phyloP scores from a whole-genome alignment of 1,140 invertebrate genomes.

The Ganaspis sp. region DNA sequence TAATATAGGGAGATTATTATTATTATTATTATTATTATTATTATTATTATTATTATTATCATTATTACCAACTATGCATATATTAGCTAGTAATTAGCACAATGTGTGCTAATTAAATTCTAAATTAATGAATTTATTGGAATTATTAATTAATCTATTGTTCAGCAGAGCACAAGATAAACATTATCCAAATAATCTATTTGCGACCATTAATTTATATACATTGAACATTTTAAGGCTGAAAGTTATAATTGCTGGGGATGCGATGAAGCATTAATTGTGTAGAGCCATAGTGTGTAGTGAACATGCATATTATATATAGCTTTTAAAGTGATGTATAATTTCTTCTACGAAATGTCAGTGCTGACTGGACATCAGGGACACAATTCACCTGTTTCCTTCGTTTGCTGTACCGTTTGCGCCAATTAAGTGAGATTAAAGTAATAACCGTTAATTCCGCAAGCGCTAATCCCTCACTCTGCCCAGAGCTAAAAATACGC shows the following conservation, averaged over 20 bases:
- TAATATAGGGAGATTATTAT: too few species aligned
- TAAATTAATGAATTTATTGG: too few species aligned
- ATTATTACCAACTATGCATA: too few species aligned
- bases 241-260: background rate
- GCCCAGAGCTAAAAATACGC: background rate
- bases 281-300: too few species aligned
- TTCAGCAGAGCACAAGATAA: too few species aligned
- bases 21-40: too few species aligned
- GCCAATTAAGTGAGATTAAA: slow-evolving; percentile 11
- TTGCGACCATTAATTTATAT: too few species aligned
- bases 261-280: background rate
- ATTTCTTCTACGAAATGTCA: slow-evolving; percentile 1
- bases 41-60: too few species aligned
- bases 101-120: too few species aligned
- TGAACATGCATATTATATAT: background rate
- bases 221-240: background rate
- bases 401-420: background rate
- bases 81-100: too few species aligned
- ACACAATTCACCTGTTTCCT: background rate
- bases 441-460: background rate
- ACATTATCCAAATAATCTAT: too few species aligned
- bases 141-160: too few species aligned
- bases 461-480: background rate
- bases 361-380: background rate
- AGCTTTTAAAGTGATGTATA: background rate